phyloP scores from a whole-genome alignment of 2,797 vertebrate species.

The Leptatherina wallacei region DNA sequence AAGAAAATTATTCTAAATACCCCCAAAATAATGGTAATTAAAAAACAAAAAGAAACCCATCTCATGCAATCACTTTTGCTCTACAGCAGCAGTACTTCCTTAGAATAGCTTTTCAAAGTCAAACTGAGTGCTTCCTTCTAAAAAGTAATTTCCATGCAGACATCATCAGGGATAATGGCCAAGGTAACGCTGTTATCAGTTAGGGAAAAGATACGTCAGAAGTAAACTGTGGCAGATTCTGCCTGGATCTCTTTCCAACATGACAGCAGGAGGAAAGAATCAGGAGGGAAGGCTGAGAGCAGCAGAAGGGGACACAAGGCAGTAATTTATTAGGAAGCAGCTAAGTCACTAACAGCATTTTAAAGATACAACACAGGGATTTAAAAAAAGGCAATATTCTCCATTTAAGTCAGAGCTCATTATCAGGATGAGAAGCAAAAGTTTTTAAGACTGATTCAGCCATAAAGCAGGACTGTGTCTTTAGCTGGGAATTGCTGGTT shows the following conservation, averaged over 20 bases:
- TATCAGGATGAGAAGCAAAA: constrained; percentile 58
- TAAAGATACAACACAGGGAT: constrained; percentile 43
- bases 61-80: constrained; percentile 40
- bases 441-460: constrained; percentile 46
- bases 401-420: constrained; percentile 61
- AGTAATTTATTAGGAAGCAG: constrained; percentile 67
- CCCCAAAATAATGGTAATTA: not conserved
- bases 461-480: constrained; percentile 18
- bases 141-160: constrained; percentile 48
- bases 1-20: not conserved
- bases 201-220: constrained; percentile 58
- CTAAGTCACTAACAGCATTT: constrained; percentile 63
- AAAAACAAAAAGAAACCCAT: constrained; percentile 13
- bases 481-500: constrained; percentile 9
- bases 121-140: constrained; percentile 44
- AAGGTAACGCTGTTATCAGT: constrained; percentile 58
- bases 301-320: constrained; percentile 48
- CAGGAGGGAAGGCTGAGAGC: constrained; percentile 56
- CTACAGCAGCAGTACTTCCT: constrained; percentile 23
- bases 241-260: constrained; percentile 68
- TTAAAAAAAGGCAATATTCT: constrained; percentile 29
- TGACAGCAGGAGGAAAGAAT: constrained; percentile 67
- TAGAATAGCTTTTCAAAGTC: constrained; percentile 58
- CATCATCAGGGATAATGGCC: constrained; percentile 64
- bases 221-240: constrained; percentile 50